These are phyloP conservation scores for pig (Sus scrofa) DNA, from an alignment of 2,113 vertebrate species.

Conservation along the genomic window T2T-Sscrofa CM000826.6:145905001-145905500, in stretches of 20 bases:
- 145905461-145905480: not conserved
- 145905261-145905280: not conserved
- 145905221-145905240: not conserved
- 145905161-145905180: not conserved
- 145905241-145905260: fast-evolving
- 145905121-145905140: not conserved
- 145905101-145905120: not conserved
- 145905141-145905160: not conserved
- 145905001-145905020: not conserved
- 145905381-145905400: not conserved
- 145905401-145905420: not conserved
- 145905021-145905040: not conserved
- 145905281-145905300: not conserved
- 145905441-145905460: not conserved
- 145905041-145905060: not conserved
- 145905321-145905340: not conserved
- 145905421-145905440: not conserved
- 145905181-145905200: not conserved
- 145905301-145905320: not conserved
- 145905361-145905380: not conserved
- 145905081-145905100: not conserved
- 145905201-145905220: not conserved
- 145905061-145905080: not conserved
- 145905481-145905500: too few relatives aligned
- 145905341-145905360: not conserved